These are phyloP conservation scores for Ptychoptera contaminata DNA, from an alignment of 2,888 invertebrate species.

Conservation along the genomic window DNA sequence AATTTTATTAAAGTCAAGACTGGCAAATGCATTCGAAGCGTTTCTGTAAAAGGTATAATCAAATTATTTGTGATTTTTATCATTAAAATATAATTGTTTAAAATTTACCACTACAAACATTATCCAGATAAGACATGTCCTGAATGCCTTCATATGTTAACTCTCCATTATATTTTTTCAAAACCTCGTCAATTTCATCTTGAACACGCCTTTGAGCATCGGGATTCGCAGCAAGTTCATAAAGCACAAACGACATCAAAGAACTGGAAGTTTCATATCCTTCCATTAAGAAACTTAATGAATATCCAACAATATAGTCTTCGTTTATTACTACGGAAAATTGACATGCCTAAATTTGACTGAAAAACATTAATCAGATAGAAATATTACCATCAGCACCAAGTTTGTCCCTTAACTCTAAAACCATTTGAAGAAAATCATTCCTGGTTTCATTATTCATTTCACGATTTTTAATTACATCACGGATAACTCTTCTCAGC, in stretches of 20 bases:
- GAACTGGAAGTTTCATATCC: constrained; percentile 33
- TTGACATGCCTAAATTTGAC: too few species aligned
- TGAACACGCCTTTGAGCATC: constrained; percentile 26
- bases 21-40: constrained; percentile 10
- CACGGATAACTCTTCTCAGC: not conserved
- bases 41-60: constrained; percentile 7
- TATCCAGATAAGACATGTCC: constrained; percentile 28
- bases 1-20: constrained; percentile 6
- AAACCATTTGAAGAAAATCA: not conserved
- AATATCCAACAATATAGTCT: not conserved
- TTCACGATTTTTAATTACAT: not conserved
- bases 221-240: constrained; percentile 29
- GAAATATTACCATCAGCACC: too few species aligned
- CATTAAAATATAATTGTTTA: not conserved
- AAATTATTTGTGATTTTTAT: not conserved
- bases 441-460: not conserved
- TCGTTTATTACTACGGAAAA: too few species aligned
- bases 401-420: not conserved
- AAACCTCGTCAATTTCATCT: constrained; percentile 23
- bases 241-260: constrained; percentile 28
- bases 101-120: constrained; percentile 24
- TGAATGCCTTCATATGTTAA: constrained; percentile 26
- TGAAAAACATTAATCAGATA: too few species aligned
- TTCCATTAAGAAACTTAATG: constrained; percentile 14
- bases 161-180: constrained; percentile 19